Conservation (phyloP, 2,888 invertebrate genomes). For the Ochropacha duplaris region DNA sequence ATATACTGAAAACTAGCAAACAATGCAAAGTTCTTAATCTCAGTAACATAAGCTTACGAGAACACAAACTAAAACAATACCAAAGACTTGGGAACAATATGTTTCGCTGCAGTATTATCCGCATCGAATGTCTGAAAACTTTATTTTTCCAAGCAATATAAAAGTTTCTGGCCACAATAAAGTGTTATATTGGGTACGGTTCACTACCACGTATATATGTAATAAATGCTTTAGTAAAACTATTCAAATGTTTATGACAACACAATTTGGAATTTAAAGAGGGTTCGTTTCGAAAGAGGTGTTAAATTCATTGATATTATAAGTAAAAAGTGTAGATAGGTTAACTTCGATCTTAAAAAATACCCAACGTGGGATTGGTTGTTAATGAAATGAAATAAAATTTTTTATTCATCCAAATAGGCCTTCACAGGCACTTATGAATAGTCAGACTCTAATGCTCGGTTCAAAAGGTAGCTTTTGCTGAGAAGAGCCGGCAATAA, state of each 20-base stretch:
- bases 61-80: slow-evolving; percentile 6
- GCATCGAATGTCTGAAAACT: slow-evolving; percentile 18
- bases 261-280: neutral
- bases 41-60: neutral
- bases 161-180: slow-evolving; percentile 29
- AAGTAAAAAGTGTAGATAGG: too few relatives aligned
- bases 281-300: neutral
- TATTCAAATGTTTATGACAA: neutral
- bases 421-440: too few relatives aligned
- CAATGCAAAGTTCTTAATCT: slow-evolving; percentile 3
- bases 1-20: neutral
- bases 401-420: too few relatives aligned
- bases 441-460: too few relatives aligned
- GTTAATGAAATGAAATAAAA: too few relatives aligned
- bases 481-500: too few relatives aligned
- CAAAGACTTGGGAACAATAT: slow-evolving; percentile 23
- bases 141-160: slow-evolving; percentile 30
- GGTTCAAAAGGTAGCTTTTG: too few relatives aligned
- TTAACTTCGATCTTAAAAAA: too few relatives aligned
- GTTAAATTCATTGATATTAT: too few relatives aligned
- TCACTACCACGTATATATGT: slow-evolving; percentile 15
- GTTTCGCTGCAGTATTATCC: slow-evolving; percentile 8
- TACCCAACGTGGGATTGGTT: too few relatives aligned
- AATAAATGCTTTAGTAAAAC: slow-evolving; percentile 15
- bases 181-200: slow-evolving; percentile 27